Evolutionary conservation across 2,888 invertebrate species (phyloP).

Genomic region (Nomada lathburiana): DNA sequence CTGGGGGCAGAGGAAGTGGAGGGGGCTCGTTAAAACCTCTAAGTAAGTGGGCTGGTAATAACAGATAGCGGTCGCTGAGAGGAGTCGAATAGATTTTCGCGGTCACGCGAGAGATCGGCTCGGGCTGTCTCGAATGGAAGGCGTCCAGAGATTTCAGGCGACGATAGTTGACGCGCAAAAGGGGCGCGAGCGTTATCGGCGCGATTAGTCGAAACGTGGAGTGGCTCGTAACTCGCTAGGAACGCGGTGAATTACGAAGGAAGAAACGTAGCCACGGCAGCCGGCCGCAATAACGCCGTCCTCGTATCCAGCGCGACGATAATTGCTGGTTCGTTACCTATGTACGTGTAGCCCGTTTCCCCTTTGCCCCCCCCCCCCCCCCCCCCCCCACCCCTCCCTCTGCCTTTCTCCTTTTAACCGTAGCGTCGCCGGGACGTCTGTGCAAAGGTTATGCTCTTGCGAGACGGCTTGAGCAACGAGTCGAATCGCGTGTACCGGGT

Average conservation of each 20-base stretch:
- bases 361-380: too few relatives aligned
- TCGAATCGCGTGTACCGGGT: conserved; percentile 41
- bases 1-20: background rate
- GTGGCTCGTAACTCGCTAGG: conserved; percentile 63
- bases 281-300: conserved; percentile 51
- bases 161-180: conserved; percentile 2
- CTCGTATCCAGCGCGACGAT: conserved; percentile 61
- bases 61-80: conserved; percentile 32
- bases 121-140: conserved; percentile 1
- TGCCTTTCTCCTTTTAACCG: conserved; percentile 57
- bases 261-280: conserved; percentile 36
- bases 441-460: conserved; percentile 76
- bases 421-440: conserved; percentile 55
- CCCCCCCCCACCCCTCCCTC: too few relatives aligned
- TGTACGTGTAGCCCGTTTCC: conserved; percentile 52
- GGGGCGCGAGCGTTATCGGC: conserved; percentile 43
- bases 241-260: conserved; percentile 48
- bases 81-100: conserved; percentile 42
- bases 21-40: conserved; percentile 40
- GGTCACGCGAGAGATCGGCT: conserved; percentile 30
- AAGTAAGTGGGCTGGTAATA: conserved; percentile 49
- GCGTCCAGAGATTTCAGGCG: conserved; percentile 27
- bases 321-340: conserved; percentile 67
- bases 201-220: conserved; percentile 70
- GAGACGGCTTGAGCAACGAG: conserved; percentile 76